Conservation (phyloP, 2,113 vertebrate species). For the Daboia siamensis region DNA sequence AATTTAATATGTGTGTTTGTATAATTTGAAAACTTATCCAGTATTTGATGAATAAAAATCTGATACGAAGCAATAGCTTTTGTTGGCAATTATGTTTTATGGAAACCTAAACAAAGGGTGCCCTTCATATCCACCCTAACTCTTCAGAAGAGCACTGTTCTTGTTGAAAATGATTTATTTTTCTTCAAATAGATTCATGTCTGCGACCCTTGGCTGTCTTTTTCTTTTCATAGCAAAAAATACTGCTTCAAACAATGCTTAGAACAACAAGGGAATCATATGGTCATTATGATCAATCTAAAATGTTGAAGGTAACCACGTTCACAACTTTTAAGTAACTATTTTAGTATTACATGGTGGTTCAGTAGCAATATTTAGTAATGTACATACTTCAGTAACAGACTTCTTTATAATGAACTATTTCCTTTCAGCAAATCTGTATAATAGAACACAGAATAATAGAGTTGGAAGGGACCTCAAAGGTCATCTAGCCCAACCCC, state of each 20-base stretch:
- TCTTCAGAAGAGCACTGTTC: background rate
- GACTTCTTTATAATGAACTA: background rate
- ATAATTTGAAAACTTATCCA: background rate
- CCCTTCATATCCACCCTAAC: background rate
- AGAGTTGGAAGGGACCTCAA: no score
- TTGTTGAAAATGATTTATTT: background rate
- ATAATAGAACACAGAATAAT: background rate
- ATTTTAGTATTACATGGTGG: background rate
- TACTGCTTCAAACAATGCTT: background rate
- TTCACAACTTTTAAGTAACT: background rate
- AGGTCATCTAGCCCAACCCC: background rate
- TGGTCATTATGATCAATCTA: background rate
- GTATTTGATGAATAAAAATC: background rate
- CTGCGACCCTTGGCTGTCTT: background rate
- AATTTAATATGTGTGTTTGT: background rate
- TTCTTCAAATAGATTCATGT: background rate
- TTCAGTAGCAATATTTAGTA: background rate
- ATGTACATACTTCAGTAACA: background rate
- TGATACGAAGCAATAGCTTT: background rate
- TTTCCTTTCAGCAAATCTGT: background rate
- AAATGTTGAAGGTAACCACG: background rate
- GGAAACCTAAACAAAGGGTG: background rate
- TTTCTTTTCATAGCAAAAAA: background rate
- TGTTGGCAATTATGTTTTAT: background rate
- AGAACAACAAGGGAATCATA: background rate